Evolutionary conservation across 2,113 vertebrate species (phyloP).

Genomic region (Otis tarda): DNA sequence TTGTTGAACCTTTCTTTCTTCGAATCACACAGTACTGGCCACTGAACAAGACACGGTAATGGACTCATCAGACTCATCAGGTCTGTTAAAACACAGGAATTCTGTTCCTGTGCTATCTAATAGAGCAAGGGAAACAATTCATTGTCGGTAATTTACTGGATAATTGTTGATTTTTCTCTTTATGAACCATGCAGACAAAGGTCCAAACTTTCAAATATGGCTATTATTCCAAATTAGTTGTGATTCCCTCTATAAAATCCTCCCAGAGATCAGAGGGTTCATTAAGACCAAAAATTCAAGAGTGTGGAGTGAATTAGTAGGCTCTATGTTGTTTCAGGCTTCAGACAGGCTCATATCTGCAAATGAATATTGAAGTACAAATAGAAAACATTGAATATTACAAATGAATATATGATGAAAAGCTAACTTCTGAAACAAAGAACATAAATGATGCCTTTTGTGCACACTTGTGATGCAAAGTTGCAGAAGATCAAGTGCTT

Average conservation of each 20-base stretch:
- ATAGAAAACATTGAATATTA: not conserved
- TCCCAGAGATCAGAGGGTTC: not conserved
- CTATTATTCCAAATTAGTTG: not conserved
- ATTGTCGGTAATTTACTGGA: not conserved
- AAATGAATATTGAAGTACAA: not conserved
- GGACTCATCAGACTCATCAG: not conserved
- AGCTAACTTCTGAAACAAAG: not conserved
- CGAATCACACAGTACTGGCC: not conserved
- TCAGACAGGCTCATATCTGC: not conserved
- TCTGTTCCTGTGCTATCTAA: not conserved
- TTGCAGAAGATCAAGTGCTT: not conserved
- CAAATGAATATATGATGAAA: not conserved
- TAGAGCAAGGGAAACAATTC: not conserved
- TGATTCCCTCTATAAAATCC: not conserved
- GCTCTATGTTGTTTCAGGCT: not conserved
- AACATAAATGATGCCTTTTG: not conserved
- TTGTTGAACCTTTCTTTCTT: not conserved
- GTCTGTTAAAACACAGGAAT: not conserved
- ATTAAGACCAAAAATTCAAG: not conserved
- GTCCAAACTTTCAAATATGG: not conserved
- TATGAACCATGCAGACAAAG: not conserved
- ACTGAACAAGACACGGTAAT: not conserved
- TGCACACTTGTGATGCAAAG: not conserved
- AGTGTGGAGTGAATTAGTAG: not conserved
- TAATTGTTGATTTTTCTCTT: not conserved